phyloP scores from a whole-genome alignment of 1,140 invertebrate genomes.

The Leucophenga varia region DNA sequence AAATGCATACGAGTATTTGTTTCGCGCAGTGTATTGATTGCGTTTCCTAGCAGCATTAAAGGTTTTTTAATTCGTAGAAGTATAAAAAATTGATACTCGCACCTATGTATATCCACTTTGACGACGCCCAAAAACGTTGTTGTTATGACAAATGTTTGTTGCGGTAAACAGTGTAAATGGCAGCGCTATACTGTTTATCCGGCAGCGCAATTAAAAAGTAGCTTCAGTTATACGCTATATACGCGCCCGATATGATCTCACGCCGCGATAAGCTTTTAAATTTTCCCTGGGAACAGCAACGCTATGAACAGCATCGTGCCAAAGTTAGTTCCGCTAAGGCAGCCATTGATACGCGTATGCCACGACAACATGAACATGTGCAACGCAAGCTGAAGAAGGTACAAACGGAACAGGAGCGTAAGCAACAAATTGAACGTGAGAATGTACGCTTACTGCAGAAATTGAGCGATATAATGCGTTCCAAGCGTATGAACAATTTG shows the following conservation, averaged over 20 bases:
- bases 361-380: constrained; percentile 58
- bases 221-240: too few species aligned
- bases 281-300: constrained; percentile 56
- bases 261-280: constrained; percentile 58
- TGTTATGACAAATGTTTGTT: constrained; percentile 50
- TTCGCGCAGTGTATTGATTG: not conserved
- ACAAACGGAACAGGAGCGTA: constrained; percentile 61
- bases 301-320: constrained; percentile 57
- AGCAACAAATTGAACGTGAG: constrained; percentile 59
- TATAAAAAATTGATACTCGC: too few species aligned
- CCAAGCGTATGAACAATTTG: constrained; percentile 60
- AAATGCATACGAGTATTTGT: not conserved
- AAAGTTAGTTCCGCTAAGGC: constrained; percentile 60
- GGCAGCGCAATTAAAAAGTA: too few species aligned
- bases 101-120: too few species aligned
- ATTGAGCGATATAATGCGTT: constrained; percentile 59
- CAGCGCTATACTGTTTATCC: too few species aligned
- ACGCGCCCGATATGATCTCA: constrained; percentile 55
- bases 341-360: constrained; percentile 60
- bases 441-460: constrained; percentile 62
- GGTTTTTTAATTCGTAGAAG: too few species aligned
- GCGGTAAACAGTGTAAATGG: constrained; percentile 28
- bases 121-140: constrained; percentile 14
- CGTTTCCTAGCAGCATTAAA: not conserved
- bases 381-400: constrained; percentile 60